Conservation (phyloP, 2,888 invertebrate species). For the Chelonus formosanus region DNA sequence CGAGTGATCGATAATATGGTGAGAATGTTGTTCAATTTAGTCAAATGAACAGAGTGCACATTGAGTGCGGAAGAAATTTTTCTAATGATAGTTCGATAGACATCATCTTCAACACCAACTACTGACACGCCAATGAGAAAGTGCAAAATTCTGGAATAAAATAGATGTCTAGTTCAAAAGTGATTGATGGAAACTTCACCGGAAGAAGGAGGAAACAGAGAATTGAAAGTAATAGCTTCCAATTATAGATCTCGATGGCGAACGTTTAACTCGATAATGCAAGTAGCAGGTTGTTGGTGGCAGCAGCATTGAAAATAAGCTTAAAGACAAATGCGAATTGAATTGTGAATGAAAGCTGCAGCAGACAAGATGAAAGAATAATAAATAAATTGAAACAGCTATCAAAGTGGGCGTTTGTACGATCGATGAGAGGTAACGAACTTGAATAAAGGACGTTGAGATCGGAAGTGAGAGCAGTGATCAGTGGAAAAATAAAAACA, state of each 20-base stretch:
- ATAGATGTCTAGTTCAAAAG: constrained; percentile 12
- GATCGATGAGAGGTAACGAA: constrained; percentile 26
- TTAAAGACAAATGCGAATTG: constrained; percentile 5
- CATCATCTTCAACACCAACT: constrained; percentile 25
- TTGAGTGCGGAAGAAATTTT: constrained; percentile 10
- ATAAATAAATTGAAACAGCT: neutral
- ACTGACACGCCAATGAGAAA: constrained; percentile 5
- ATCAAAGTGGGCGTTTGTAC: neutral
- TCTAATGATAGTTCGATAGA: constrained; percentile 23
- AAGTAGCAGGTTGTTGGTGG: neutral
- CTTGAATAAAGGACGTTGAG: constrained; percentile 32
- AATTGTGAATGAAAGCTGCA: neutral
- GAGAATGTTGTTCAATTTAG: constrained; percentile 2
- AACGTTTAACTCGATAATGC: constrained; percentile 3
- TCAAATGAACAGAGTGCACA: no score
- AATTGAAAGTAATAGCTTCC: constrained; percentile 25
- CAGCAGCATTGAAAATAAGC: neutral
- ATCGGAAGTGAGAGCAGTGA: constrained; percentile 28
- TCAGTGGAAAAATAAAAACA: neutral
- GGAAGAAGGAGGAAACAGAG: constrained; percentile 24
- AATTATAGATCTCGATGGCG: constrained; percentile 15
- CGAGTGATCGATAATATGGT: constrained; percentile 17
- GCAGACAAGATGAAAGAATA: neutral
- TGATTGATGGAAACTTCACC: constrained; percentile 26
- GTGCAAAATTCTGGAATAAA: constrained; percentile 7